phyloP scores from a whole-genome alignment of 2,888 invertebrate species.

The Formica aserva region DNA sequence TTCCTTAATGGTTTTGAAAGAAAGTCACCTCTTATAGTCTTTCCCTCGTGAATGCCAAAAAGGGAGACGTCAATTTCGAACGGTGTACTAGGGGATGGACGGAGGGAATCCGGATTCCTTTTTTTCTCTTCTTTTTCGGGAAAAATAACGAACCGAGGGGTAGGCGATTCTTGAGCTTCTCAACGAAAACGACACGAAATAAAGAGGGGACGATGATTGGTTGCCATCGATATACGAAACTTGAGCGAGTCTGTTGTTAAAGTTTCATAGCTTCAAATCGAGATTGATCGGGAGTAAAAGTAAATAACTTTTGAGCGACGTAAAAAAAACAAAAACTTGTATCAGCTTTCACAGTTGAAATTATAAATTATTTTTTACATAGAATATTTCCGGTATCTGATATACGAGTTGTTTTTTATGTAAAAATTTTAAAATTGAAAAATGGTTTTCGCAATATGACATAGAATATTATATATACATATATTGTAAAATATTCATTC shows the following conservation, averaged over 20 bases:
- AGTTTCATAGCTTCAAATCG: slow-evolving; percentile 5
- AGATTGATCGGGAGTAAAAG: neutral
- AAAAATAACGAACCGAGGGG: slow-evolving; percentile 4
- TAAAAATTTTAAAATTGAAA: neutral
- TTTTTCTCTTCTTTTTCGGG: neutral
- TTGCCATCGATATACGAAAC: slow-evolving; percentile 18
- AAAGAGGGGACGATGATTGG: slow-evolving; percentile 12
- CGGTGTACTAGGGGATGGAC: neutral
- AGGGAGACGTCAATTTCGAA: slow-evolving; percentile 42
- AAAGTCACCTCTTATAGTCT: slow-evolving; percentile 40
- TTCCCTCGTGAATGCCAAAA: slow-evolving; percentile 57
- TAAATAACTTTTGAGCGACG: neutral
- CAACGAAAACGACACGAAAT: slow-evolving; percentile 2
- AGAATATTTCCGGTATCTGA: neutral
- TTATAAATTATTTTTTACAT: neutral
- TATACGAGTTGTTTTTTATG: neutral
- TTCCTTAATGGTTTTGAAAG: slow-evolving; percentile 61
- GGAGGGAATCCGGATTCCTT: neutral
- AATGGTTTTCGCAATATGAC: neutral
- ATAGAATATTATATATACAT: neutral
- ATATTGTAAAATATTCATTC: neutral
- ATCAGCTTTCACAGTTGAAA: neutral
- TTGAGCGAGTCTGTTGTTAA: neutral
- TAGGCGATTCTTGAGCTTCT: neutral
- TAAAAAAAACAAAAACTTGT: neutral